Base-by-base conservation (phyloP, 2,113 vertebrate species). In the Ancistrus triradiatus region DNA sequence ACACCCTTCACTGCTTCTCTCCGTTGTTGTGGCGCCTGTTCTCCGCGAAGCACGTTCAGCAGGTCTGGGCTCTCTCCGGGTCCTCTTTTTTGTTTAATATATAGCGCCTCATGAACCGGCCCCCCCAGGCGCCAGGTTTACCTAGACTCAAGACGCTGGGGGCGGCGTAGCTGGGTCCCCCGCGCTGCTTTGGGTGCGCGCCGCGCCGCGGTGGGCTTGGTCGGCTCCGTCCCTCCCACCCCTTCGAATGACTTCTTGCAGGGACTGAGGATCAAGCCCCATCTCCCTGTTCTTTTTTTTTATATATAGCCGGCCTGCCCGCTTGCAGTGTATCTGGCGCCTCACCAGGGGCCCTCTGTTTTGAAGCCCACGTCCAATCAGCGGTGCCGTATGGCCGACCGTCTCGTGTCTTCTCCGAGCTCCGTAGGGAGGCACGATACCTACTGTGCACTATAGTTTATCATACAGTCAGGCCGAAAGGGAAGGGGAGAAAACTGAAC, bases 401-500 rank as follows among this genome's bases (percentile, higher is more conserved):
- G 75, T n/a, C n/a, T n/a, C n/a, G 80, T 71, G 77, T 83, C 88
- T 86, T 86, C 74, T 86, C 89, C 77, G 87, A 89, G 88, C 89
- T 81, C 68, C 14, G 80, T 77, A 80, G 67, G 63, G 81, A 79
- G 86, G 89, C 89, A 92, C 88, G 86, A 91, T 89, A 88, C 88
- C 88, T 88, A 80, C 90, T 89, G 92, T 95, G 93, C 94, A 96
- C 93, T 95, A 92, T 87, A 91, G 92, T 94, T 89, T 92, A 86
- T 89, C 89, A 88, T 95, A 95, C 93, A 97, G 93, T 95, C 93
- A 95, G 92, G 90, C 87, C 90, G 85, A 95, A 96, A 95, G 92
- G 93, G 93, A 94, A 85, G 91, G 92, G 90, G 88, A 92, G 90
- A 93, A 88, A 78, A 70, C 63, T 25, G 63, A 57, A 48, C 15